Conservation (phyloP, 2,797 vertebrate genomes). For the Nyctibius grandis region DNA sequence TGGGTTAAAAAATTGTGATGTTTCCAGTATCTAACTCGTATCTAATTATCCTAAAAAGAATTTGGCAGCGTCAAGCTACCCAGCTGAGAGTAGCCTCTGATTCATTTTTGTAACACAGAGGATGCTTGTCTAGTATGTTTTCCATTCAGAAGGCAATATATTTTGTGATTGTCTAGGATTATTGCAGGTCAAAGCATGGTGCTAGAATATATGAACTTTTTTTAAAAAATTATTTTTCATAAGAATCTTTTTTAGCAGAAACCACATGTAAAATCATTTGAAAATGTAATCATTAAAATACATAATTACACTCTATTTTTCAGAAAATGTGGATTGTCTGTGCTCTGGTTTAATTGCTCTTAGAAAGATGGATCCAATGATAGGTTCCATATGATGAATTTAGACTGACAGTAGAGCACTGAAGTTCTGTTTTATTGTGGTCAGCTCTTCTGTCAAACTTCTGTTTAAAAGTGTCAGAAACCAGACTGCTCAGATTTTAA, state of each 20-base stretch:
- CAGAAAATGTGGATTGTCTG: not conserved
- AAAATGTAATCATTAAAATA: not conserved
- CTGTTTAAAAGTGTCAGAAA: not conserved
- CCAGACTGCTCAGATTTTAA: not conserved
- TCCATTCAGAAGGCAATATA: not conserved
- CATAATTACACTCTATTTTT: not conserved
- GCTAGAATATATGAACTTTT: not conserved
- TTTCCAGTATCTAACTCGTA: conserved; percentile 47
- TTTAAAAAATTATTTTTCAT: not conserved
- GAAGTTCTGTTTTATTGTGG: not conserved
- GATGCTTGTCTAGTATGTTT: not conserved
- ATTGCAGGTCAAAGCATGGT: not conserved
- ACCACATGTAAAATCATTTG: not conserved
- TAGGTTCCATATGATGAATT: not conserved
- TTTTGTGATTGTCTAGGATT: not conserved
- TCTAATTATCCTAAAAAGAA: conserved; percentile 46
- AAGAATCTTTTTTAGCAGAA: not conserved
- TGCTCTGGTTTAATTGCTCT: not conserved
- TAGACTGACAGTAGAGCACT: not conserved
- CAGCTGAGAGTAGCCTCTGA: not conserved
- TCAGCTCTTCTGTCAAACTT: not conserved
- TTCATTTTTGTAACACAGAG: not conserved
- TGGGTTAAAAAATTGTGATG: conserved; percentile 32
- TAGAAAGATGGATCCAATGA: not conserved
- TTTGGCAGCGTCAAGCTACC: conserved; percentile 11